Percentiles rank a stretch among this genome's conserved stretches.
Conservation (phyloP, 2,888 invertebrate species). For the Lutraria lutraria region DNA sequence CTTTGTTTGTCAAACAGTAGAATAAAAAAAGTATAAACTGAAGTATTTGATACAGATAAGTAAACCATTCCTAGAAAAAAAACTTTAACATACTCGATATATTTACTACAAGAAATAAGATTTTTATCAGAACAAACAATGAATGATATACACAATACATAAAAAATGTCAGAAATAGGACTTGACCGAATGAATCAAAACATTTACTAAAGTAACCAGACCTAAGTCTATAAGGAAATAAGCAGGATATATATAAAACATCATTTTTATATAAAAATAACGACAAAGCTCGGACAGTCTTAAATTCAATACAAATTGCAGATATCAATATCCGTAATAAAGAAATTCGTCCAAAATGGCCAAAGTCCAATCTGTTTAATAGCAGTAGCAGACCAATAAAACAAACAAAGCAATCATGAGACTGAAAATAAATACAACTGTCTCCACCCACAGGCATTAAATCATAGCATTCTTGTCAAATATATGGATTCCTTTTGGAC, state of each 20-base stretch:
- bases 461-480: conserved; percentile 13
- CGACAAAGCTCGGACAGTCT: neutral
- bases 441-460: neutral
- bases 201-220: neutral
- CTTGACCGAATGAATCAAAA: neutral
- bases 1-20: no score
- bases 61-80: no score
- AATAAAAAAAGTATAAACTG: no score
- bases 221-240: neutral
- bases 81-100: no score
- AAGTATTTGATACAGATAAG: no score
- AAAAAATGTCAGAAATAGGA: neutral
- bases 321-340: neutral
- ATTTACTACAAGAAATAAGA: no score
- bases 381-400: neutral
- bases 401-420: neutral
- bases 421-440: neutral
- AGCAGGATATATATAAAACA: neutral
- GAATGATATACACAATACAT: no score
- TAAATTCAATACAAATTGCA: neutral
- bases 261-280: neutral
- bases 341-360: neutral
- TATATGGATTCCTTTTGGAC: neutral
- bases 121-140: no score
- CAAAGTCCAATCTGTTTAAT: neutral